phyloP scores from a whole-genome alignment of 2,797 vertebrate genomes.

The Macropus fuliginosus region DNA sequence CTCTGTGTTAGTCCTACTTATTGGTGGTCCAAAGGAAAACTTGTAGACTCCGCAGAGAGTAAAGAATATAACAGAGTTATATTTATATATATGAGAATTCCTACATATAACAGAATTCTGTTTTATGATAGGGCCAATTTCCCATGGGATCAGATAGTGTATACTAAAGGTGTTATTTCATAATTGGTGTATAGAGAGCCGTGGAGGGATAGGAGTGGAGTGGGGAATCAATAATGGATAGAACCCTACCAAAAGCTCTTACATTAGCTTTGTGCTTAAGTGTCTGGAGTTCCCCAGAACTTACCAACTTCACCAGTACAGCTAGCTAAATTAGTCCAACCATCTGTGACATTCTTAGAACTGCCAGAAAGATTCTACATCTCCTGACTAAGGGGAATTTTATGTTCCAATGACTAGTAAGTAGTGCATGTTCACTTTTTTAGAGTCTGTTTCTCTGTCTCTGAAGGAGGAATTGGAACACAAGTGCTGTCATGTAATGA shows the following conservation, averaged over 20 bases:
- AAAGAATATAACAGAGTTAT: background rate
- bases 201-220: background rate
- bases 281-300: background rate
- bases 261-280: background rate
- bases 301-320: fast-evolving
- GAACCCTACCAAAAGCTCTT: fast-evolving
- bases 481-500: background rate
- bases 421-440: background rate
- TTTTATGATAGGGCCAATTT: background rate
- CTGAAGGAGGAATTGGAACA: background rate
- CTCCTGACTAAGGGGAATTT: background rate
- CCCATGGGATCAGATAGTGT: background rate
- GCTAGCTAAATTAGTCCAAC: background rate
- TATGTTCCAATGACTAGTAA: background rate
- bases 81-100: background rate
- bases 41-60: background rate
- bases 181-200: background rate
- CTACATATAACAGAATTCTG: background rate
- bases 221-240: background rate
- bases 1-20: background rate
- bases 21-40: background rate
- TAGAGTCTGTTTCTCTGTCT: conserved; percentile 31
- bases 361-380: background rate
- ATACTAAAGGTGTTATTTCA: background rate
- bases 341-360: fast-evolving